phyloP scores from a whole-genome alignment of 2,888 invertebrate species.

The Stratiomys singularior region DNA sequence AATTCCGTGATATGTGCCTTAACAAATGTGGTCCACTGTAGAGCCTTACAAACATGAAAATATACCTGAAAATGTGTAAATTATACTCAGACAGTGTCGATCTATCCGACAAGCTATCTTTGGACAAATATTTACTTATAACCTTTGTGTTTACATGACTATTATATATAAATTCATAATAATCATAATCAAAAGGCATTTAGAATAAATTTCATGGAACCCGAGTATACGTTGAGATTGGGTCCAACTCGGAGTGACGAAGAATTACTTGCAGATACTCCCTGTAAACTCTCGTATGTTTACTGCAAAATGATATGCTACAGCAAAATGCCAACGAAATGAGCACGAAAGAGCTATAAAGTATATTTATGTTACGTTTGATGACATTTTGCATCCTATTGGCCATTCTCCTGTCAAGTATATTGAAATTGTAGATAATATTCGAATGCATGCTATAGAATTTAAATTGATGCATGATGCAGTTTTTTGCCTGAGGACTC shows the following conservation, averaged over 20 bases:
- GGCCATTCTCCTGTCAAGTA: constrained; percentile 1
- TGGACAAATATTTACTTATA: constrained; percentile 36
- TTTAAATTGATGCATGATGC: too few relatives aligned
- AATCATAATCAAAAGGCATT: constrained; percentile 32
- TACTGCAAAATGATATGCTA: constrained; percentile 31
- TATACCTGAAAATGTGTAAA: neutral
- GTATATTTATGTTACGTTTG: constrained; percentile 47
- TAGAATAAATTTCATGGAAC: neutral
- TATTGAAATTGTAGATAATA: too few relatives aligned
- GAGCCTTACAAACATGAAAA: too few relatives aligned
- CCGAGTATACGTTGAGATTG: too few relatives aligned
- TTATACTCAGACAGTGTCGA: neutral
- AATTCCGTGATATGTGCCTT: too few relatives aligned
- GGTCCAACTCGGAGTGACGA: too few relatives aligned
- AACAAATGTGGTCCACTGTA: too few relatives aligned
- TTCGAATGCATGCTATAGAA: too few relatives aligned
- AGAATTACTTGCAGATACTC: too few relatives aligned
- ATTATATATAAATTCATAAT: constrained; percentile 14
- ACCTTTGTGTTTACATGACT: constrained; percentile 13
- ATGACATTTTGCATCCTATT: constrained; percentile 19
- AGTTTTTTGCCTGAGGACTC: too few relatives aligned
- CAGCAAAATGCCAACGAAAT: constrained; percentile 43
- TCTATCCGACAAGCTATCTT: neutral
- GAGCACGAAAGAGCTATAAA: constrained; percentile 49
- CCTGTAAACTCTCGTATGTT: too few relatives aligned